Base-by-base conservation (phyloP, 2,797 vertebrate genomes). In the Sparidentex hasta region DNA sequence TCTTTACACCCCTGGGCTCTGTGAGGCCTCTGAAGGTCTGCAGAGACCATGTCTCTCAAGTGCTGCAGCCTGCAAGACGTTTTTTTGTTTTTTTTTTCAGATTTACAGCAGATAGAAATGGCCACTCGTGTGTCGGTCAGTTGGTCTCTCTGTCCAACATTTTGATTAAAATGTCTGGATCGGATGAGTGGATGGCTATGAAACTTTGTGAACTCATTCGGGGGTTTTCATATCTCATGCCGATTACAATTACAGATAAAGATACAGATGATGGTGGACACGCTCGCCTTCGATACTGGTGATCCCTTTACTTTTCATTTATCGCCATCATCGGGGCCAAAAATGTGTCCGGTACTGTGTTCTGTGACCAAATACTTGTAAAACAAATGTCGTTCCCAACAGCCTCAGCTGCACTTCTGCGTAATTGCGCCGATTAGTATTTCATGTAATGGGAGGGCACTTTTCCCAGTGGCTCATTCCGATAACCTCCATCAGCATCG, bases 1-100 rank as follows among this genome's bases (percentile, higher is more conserved):
- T 65, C 44, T 25, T 58, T 72, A 72, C 50, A 77, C 78, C 76
- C 78, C 25, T 46, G 51, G 80, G 78, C 71, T 61, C 38, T 70
- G 12, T 23, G 25, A 52, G 11, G 43, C 48, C 74, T 64, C 41
- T 43, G 38, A 58, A 79, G 61, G 56, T 38, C 9, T 23, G 29
- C 52, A 20, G 68, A 20, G 43, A 4, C 1, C 0, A 13, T 20
- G 51, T 70, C 81, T 67, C 65, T 61, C 52, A 25, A 48, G 46
- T 33, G 1, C 43, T 18, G 48, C 67, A 74, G 48, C 11, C 72
- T 66, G 57, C 14, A 58, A 48, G 69, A 72, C 5, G 33, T 38
- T 38, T 8, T 8, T n/a, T n/a, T n/a, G n/a, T 29, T 29, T 29
- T 27, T 27, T 27, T 29, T 4, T 67, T 74, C 48, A 47, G 56